Evolutionary conservation across 2,113 vertebrate genomes (phyloP).

Genomic region (Microtus pennsylvanicus): DNA sequence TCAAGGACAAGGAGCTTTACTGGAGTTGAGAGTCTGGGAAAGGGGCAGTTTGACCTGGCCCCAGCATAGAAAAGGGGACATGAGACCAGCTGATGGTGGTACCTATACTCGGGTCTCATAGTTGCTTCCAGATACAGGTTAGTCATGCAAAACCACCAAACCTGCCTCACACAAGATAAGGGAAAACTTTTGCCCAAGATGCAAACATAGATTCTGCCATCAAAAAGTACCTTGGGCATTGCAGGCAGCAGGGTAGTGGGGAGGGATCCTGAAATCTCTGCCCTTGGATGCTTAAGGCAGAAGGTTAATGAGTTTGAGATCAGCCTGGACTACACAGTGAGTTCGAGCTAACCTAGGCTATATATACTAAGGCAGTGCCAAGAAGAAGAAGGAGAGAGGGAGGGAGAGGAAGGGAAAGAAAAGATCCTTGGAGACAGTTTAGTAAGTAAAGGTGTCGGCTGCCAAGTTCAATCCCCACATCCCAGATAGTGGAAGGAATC

Average conservation of each 20-base stretch:
- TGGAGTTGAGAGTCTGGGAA: not conserved
- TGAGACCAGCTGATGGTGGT: not conserved
- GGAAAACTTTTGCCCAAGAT: not conserved
- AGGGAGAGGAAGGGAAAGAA: not conserved
- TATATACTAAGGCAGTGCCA: no score
- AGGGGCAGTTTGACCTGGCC: constrained; percentile 29
- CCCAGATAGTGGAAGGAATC: not conserved
- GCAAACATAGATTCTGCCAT: not conserved
- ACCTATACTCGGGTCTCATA: not conserved
- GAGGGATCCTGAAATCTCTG: not conserved
- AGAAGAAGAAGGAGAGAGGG: not conserved
- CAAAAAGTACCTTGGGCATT: not conserved
- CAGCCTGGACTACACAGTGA: not conserved
- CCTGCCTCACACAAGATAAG: not conserved
- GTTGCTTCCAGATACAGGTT: constrained; percentile 1
- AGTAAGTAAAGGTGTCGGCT: not conserved
- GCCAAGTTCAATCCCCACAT: not conserved
- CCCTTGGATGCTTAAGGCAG: not conserved
- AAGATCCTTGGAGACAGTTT: not conserved
- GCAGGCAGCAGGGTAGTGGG: accelerated
- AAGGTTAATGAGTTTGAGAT: not conserved
- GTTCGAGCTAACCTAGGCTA: not conserved
- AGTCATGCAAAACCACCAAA: constrained; percentile 53
- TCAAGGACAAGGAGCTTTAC: constrained; percentile 33
- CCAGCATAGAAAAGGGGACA: constrained; percentile 9